Percentiles rank a stretch among this genome's conserved stretches.
Evolutionary conservation across 2,113 vertebrate genomes (phyloP).

Genomic region (Phaethon lepturus): DNA sequence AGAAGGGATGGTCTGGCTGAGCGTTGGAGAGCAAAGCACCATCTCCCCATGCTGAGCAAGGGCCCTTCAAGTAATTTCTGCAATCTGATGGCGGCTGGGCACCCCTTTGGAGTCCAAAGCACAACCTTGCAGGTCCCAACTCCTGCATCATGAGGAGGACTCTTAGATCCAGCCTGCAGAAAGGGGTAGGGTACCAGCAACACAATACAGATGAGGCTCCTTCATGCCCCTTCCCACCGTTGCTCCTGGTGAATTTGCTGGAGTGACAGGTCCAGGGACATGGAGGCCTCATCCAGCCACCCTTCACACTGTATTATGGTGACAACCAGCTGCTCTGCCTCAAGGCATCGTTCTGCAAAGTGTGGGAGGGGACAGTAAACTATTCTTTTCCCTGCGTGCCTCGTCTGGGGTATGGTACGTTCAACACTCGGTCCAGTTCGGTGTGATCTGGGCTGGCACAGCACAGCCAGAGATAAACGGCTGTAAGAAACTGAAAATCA

Average conservation of each 20-base stretch:
- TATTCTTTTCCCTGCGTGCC: background rate
- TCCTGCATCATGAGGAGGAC: background rate
- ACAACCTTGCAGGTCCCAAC: background rate
- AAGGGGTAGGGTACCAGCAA: background rate
- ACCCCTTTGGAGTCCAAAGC: background rate
- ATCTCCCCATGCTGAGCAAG: background rate
- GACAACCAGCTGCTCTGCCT: background rate
- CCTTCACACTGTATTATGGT: accelerated
- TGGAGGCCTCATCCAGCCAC: accelerated
- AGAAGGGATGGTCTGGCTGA: background rate
- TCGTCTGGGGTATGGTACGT: background rate
- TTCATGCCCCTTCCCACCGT: background rate
- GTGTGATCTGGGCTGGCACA: background rate
- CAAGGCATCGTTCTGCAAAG: background rate
- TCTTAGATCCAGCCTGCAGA: background rate
- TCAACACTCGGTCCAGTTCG: background rate
- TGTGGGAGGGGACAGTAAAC: accelerated
- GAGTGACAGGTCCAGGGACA: background rate
- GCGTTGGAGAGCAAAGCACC: background rate
- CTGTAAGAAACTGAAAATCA: background rate
- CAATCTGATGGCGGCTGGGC: background rate
- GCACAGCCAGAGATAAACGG: background rate
- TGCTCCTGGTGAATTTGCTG: background rate
- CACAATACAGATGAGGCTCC: accelerated
- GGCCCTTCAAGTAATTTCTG: background rate